Conservation (phyloP, 2,888 invertebrate genomes). For the Halictus quadricinctus region DNA sequence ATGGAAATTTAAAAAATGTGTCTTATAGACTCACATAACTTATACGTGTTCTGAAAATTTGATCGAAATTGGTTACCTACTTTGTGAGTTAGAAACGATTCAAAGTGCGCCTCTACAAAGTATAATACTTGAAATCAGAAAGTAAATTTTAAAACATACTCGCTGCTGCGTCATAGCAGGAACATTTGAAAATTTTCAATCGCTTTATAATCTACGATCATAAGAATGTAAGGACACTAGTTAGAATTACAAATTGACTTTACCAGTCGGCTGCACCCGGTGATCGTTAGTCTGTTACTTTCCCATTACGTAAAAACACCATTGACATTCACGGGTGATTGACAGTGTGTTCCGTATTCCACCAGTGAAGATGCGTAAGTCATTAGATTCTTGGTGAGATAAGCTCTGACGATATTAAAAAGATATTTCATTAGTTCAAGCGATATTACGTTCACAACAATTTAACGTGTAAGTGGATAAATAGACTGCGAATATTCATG, state of each 20-base stretch:
- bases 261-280: constrained; percentile 12
- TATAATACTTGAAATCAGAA: neutral
- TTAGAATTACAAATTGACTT: constrained; percentile 63
- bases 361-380: neutral
- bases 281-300: constrained; percentile 50
- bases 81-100: too few relatives aligned
- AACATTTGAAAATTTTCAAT: constrained; percentile 47
- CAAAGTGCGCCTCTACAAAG: too few relatives aligned
- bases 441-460: neutral
- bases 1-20: too few relatives aligned
- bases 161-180: constrained; percentile 33
- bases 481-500: too few relatives aligned
- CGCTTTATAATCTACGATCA: constrained; percentile 43
- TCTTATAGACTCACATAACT: too few relatives aligned
- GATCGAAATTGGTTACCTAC: too few relatives aligned
- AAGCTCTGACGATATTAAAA: neutral
- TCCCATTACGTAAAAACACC: constrained; percentile 61
- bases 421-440: neutral
- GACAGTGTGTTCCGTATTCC: constrained; percentile 38
- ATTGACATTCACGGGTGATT: constrained; percentile 12
- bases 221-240: constrained; percentile 61
- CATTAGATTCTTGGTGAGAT: constrained; percentile 18
- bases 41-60: too few relatives aligned
- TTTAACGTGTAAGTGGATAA: neutral
- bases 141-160: neutral